A percentile compares a stretch with the other conserved stretches of the same genome.
Evolutionary conservation across 2,113 vertebrate genomes (phyloP).

Genomic region (Rhineura floridana): DNA sequence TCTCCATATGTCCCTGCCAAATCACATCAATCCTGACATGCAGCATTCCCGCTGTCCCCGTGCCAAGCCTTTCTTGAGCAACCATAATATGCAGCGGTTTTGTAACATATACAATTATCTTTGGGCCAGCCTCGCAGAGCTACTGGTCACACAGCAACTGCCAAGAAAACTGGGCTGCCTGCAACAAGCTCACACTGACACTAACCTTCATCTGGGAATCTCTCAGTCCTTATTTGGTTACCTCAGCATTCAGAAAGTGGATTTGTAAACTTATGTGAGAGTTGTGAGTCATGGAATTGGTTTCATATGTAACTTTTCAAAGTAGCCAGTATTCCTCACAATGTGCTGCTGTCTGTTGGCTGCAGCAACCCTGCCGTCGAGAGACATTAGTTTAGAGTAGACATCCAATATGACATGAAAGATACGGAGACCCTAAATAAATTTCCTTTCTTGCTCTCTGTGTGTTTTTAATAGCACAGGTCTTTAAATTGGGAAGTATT

Average conservation of each 20-base stretch:
- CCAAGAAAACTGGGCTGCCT: slow-evolving; percentile 50
- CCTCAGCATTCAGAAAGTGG: slow-evolving; percentile 43
- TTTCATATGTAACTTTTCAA: slow-evolving; percentile 57
- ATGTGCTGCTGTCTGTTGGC: slow-evolving; percentile 59
- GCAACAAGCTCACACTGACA: slow-evolving; percentile 13
- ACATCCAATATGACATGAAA: slow-evolving; percentile 59
- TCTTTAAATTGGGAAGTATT: slow-evolving; percentile 62
- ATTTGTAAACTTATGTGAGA: slow-evolving; percentile 62
- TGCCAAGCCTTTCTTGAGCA: slow-evolving; percentile 53
- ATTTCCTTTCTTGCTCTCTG: slow-evolving; percentile 39
- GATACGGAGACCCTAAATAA: slow-evolving; percentile 68
- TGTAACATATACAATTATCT: slow-evolving; percentile 63
- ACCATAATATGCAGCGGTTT: slow-evolving; percentile 59
- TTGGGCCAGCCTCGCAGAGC: slow-evolving; percentile 67
- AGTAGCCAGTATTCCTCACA: slow-evolving; percentile 58
- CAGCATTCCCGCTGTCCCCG: not conserved
- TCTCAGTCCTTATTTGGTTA: slow-evolving; percentile 60
- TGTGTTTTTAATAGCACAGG: slow-evolving; percentile 23
- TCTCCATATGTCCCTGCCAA: slow-evolving; percentile 1
- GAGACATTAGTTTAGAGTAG: slow-evolving; percentile 63
- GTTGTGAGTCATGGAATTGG: slow-evolving; percentile 66
- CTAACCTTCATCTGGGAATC: slow-evolving; percentile 55
- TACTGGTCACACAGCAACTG: slow-evolving; percentile 64
- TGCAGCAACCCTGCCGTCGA: slow-evolving; percentile 18
- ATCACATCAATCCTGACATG: slow-evolving; percentile 23